These are phyloP conservation scores for Anoncus sp. DNA, from an alignment of 2,888 invertebrate genomes.

Conservation along the genomic window DNA sequence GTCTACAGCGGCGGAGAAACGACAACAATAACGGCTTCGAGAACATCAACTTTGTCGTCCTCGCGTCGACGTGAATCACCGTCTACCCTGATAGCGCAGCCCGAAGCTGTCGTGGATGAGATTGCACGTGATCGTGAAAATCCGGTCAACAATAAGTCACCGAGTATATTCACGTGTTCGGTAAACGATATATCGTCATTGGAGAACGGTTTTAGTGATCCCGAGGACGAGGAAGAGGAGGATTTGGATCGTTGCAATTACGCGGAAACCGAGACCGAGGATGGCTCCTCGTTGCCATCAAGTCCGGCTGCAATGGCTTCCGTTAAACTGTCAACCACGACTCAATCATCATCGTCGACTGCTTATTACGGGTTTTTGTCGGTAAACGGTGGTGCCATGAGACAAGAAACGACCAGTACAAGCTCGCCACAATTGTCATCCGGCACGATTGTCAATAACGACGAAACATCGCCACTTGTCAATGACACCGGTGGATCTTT, in stretches of 20 bases:
- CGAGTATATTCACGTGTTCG: conserved; percentile 63
- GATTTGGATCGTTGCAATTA: conserved; percentile 68
- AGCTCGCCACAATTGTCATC: conserved; percentile 80
- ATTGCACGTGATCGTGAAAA: neutral
- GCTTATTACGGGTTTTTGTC: conserved; percentile 83
- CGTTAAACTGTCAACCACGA: conserved; percentile 82
- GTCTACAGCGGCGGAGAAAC: neutral
- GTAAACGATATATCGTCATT: conserved; percentile 76
- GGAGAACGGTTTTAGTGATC: conserved; percentile 77
- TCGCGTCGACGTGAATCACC: conserved; percentile 19
- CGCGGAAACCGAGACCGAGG: conserved; percentile 84
- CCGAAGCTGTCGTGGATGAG: conserved; percentile 39
- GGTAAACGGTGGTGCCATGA: conserved; percentile 83
- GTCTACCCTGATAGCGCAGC: conserved; percentile 42
- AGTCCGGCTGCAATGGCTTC: conserved; percentile 79
- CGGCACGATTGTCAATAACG: conserved; percentile 53
- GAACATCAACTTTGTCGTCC: conserved; percentile 23
- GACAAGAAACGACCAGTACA: conserved; percentile 82
- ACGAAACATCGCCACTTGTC: conserved; percentile 52
- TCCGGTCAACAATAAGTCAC: conserved; percentile 57
- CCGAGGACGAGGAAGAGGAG: conserved; percentile 71
- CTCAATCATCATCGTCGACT: conserved; percentile 38
- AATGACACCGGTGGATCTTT: conserved; percentile 48
- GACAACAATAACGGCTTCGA: neutral
- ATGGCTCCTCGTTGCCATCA: conserved; percentile 81